A percentile compares a stretch with the other conserved stretches of the same genome.
phyloP scores from a whole-genome alignment of 2,797 vertebrate genomes.

The Coracias cyanogaster region DNA sequence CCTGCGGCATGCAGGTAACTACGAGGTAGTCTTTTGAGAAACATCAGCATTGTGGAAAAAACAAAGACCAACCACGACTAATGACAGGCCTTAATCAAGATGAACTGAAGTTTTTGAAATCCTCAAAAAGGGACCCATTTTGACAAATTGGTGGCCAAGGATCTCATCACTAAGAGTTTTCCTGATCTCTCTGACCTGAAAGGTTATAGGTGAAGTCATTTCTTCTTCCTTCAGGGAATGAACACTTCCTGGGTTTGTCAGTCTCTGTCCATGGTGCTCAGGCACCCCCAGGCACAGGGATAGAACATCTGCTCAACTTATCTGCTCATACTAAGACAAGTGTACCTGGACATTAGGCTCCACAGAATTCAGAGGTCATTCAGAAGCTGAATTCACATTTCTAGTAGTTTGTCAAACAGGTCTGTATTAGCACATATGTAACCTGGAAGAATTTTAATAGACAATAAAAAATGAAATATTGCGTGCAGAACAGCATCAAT shows the following conservation, averaged over 20 bases:
- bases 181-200: not conserved
- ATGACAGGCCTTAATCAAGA: not conserved
- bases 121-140: not conserved
- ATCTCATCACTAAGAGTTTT: not conserved
- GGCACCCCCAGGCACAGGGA: not conserved
- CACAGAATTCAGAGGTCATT: not conserved
- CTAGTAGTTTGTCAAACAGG: not conserved
- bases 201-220: not conserved
- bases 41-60: not conserved
- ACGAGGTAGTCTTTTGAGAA: not conserved
- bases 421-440: not conserved
- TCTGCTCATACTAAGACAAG: not conserved
- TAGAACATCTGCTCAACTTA: rapidly evolving
- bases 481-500: not conserved
- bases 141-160: not conserved
- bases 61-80: not conserved
- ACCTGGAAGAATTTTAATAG: not conserved
- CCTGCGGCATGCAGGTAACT: not conserved
- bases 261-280: constrained; percentile 63
- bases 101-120: not conserved
- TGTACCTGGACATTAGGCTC: not conserved
- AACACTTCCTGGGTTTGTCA: not conserved
- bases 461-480: not conserved
- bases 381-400: not conserved
- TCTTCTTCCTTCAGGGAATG: not conserved